Percentiles rank a stretch among this genome's conserved stretches.
Conservation (phyloP, 1,140 invertebrate species). For the Propsilocerus akamusi region DNA sequence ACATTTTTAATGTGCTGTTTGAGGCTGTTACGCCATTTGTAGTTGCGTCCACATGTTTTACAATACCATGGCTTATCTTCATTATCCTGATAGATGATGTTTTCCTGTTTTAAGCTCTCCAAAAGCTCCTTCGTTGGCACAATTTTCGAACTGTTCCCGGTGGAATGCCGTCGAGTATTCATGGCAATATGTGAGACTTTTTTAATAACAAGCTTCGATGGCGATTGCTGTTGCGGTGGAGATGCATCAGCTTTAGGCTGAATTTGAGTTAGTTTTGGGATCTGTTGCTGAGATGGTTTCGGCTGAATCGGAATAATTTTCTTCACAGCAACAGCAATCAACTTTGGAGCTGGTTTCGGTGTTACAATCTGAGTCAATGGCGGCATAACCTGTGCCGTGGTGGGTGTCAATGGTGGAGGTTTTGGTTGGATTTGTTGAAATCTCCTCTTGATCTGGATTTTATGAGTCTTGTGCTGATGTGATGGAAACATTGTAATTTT, state of each 20-base stretch:
- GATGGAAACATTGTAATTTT: not conserved
- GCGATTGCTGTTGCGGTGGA: not conserved
- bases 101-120: not conserved
- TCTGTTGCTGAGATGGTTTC: not conserved
- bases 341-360: not conserved
- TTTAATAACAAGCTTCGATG: not conserved
- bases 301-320: not conserved
- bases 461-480: not conserved
- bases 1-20: constrained; percentile 26
- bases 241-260: not conserved
- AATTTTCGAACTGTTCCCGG: constrained; percentile 5
- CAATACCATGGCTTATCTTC: constrained; percentile 23
- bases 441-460: not conserved
- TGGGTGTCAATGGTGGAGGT: not conserved
- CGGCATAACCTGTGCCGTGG: not conserved
- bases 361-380: not conserved
- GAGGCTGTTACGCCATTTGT: constrained; percentile 24
- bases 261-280: not conserved
- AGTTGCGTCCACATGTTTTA: constrained; percentile 20
- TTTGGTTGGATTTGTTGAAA: not conserved
- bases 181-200: constrained; percentile 13
- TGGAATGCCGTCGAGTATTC: constrained; percentile 14
- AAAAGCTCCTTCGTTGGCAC: not conserved
- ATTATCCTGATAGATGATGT: not conserved
- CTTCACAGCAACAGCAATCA: not conserved